phyloP scores from a whole-genome alignment of 2,113 vertebrate genomes.

The Burhinus bistriatus region DNA sequence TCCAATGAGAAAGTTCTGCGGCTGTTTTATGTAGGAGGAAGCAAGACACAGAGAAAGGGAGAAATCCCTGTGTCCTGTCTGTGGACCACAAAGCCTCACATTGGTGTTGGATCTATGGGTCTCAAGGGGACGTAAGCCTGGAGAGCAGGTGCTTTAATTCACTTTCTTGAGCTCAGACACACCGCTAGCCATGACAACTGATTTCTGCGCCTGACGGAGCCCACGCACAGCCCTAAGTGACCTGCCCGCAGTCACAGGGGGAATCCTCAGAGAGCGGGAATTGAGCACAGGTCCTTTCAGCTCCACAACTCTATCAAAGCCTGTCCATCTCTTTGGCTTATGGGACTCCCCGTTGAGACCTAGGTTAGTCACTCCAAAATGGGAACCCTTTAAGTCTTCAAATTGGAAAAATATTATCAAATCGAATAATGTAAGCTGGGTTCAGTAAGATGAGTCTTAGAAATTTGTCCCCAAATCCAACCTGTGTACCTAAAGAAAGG shows the following conservation, averaged over 20 bases:
- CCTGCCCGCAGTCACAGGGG: too few relatives aligned
- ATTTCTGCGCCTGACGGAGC: not conserved
- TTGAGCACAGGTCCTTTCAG: not conserved
- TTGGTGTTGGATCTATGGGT: accelerated
- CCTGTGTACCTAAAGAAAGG: not conserved
- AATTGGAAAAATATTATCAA: not conserved
- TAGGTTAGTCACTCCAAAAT: not conserved
- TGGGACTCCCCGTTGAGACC: not conserved
- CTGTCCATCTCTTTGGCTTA: not conserved
- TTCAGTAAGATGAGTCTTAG: not conserved
- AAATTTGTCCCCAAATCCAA: not conserved
- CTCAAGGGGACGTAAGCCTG: not conserved
- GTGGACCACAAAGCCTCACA: accelerated
- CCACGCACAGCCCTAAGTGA: not conserved
- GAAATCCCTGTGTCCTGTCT: not conserved
- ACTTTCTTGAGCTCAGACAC: not conserved
- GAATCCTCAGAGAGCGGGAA: not conserved
- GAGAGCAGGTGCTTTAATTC: not conserved
- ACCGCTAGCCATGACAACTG: accelerated
- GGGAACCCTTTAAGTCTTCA: not conserved
- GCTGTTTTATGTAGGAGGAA: not conserved
- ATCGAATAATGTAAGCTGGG: not conserved
- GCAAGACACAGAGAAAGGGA: not conserved
- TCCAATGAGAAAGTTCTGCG: not conserved
- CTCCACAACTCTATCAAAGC: not conserved